A percentile compares a stretch with the other conserved stretches of the same genome.
Conservation (phyloP, 2,888 invertebrate genomes). For the Hydropsyche betteni region DNA sequence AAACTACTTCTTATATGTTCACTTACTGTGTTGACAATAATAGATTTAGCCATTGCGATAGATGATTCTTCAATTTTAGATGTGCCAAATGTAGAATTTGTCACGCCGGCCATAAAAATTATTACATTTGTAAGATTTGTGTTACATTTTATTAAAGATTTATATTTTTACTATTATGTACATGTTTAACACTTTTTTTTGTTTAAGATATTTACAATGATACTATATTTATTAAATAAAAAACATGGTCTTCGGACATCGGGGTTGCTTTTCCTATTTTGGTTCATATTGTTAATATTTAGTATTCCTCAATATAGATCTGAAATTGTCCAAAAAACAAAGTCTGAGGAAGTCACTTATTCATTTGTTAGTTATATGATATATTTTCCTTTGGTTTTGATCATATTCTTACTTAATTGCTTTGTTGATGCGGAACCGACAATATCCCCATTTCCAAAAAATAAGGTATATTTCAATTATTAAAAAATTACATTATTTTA, state of each 20-base stretch:
- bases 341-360: constrained; percentile 68
- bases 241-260: constrained; percentile 89
- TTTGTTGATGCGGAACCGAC: constrained; percentile 79
- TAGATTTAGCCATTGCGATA: constrained; percentile 73
- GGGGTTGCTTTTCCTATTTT: constrained; percentile 90
- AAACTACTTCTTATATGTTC: constrained; percentile 74
- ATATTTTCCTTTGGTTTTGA: constrained; percentile 76
- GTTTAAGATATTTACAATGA: constrained; percentile 74
- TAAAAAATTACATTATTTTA: not conserved
- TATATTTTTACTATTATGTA: not conserved
- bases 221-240: constrained; percentile 80
- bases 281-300: constrained; percentile 79
- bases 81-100: constrained; percentile 77
- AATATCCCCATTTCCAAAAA: constrained; percentile 73
- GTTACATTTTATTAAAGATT: constrained; percentile 37
- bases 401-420: constrained; percentile 81
- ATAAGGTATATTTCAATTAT: constrained; percentile 64
- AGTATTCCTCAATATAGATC: constrained; percentile 80
- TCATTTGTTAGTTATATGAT: constrained; percentile 81
- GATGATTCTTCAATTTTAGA: constrained; percentile 64
- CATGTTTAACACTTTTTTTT: constrained; percentile 49
- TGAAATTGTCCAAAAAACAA: constrained; percentile 62
- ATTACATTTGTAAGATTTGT: constrained; percentile 80
- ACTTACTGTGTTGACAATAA: constrained; percentile 72
- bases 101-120: constrained; percentile 80